These are phyloP conservation scores for Zaprionus capensis DNA, from an alignment of 1,140 invertebrate genomes.

Conservation along the genomic window DNA sequence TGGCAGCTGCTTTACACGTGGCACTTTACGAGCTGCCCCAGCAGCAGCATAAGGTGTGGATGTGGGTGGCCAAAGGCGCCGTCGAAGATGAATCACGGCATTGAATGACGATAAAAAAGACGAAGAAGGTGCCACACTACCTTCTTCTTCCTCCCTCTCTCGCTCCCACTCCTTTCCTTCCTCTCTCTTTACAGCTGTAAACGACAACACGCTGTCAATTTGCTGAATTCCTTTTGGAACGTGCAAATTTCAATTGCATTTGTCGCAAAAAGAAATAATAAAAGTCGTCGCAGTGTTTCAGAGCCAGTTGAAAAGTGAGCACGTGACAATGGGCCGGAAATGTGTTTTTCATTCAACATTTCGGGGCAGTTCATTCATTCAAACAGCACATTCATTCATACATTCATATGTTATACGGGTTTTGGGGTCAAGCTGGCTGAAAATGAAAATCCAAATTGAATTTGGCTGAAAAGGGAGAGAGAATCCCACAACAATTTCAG, in stretches of 20 bases:
- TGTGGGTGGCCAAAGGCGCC: no score
- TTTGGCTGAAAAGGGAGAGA: not conserved
- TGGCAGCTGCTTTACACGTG: constrained; percentile 3
- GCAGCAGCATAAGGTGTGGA: not conserved
- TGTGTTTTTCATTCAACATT: constrained; percentile 58
- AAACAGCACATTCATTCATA: constrained; percentile 1
- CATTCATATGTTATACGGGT: constrained; percentile 9
- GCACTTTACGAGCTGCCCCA: constrained; percentile 6
- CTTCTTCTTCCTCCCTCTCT: not conserved
- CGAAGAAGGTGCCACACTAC: not conserved
- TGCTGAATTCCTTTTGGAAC: constrained; percentile 1
- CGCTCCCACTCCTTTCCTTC: not conserved
- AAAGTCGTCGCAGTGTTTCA: not conserved
- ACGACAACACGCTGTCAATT: constrained; percentile 24
- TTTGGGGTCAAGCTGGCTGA: constrained; percentile 22
- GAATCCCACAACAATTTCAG: constrained; percentile 15
- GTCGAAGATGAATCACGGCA: constrained; percentile 14
- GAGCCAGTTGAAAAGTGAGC: constrained; percentile 37
- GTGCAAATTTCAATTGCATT: constrained; percentile 41
- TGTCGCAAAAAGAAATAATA: not conserved
- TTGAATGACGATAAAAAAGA: not conserved
- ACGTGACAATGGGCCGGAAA: constrained; percentile 74
- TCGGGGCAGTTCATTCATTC: constrained; percentile 15
- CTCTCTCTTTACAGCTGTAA: constrained; percentile 1
- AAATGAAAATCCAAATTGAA: constrained; percentile 12